phyloP scores from a whole-genome alignment of 2,888 invertebrate species.

The Andrena chrysosceles region DNA sequence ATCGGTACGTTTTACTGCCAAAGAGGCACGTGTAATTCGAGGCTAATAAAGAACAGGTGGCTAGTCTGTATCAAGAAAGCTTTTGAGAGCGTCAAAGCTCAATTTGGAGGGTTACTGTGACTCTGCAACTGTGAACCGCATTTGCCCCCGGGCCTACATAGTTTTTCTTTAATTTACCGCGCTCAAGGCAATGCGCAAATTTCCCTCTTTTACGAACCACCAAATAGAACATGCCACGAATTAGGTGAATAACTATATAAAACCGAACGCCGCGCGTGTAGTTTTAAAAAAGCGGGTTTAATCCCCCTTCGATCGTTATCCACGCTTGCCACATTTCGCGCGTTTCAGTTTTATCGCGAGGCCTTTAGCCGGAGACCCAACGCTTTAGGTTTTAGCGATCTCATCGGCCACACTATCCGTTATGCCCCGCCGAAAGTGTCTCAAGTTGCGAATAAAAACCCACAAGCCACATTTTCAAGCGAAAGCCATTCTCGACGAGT shows the following conservation, averaged over 20 bases:
- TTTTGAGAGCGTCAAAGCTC: constrained; percentile 26
- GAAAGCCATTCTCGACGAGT: not conserved
- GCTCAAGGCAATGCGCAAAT: constrained; percentile 19
- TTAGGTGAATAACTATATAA: not conserved
- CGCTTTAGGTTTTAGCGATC: not conserved
- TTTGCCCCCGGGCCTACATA: not conserved
- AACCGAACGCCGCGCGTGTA: not conserved
- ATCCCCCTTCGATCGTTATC: not conserved
- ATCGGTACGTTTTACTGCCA: not conserved
- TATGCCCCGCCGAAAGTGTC: not conserved
- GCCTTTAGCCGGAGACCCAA: not conserved
- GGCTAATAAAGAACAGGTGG: constrained; percentile 39
- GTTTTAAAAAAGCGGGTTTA: not conserved
- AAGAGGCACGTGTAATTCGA: constrained; percentile 20
- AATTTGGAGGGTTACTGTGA: not conserved
- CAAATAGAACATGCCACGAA: not conserved
- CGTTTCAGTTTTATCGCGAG: not conserved
- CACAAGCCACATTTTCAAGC: not conserved
- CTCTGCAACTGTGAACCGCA: constrained; percentile 7
- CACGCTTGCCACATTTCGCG: not conserved
- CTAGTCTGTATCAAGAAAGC: constrained; percentile 7
- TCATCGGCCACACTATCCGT: not conserved
- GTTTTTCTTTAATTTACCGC: constrained; percentile 42
- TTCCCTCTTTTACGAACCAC: not conserved
- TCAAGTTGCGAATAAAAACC: not conserved